Conservation (phyloP, 2,113 vertebrate species). For the Hemicordylus capensis region DNA sequence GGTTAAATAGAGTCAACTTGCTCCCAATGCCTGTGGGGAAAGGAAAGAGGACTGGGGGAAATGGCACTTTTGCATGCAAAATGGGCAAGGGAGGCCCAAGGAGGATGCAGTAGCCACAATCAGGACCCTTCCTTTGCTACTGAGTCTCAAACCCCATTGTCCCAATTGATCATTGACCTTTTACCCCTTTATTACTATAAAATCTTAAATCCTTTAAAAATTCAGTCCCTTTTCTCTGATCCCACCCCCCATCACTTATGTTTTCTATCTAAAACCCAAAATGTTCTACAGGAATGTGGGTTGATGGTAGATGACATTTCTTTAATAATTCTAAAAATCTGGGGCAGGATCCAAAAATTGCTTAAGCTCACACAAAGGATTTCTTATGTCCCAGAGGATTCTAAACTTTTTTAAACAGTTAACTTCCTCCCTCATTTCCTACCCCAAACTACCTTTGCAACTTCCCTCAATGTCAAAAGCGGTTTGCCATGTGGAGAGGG, state of each 20-base stretch:
- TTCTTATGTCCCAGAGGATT: background rate
- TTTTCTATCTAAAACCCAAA: background rate
- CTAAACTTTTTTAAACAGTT: background rate
- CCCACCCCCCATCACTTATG: background rate
- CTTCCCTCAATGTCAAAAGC: background rate
- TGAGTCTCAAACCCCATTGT: background rate
- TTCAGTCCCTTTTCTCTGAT: too few species aligned
- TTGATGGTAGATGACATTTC: background rate
- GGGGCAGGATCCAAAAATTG: background rate
- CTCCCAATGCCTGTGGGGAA: conserved; percentile 42
- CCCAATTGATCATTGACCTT: background rate
- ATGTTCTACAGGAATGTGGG: background rate
- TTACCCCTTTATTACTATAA: background rate
- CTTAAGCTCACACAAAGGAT: background rate
- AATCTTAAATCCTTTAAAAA: background rate
- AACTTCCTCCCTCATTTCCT: background rate
- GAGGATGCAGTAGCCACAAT: background rate
- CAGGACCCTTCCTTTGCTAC: conserved; percentile 1
- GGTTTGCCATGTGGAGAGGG: background rate
- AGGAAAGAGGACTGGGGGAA: background rate
- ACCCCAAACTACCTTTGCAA: background rate
- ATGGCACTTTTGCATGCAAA: conserved; percentile 32
- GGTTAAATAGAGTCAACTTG: conserved; percentile 46
- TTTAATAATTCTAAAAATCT: background rate
- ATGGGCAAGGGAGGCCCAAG: conserved; percentile 17